Evolutionary conservation across 2,113 vertebrate species (phyloP).

Genomic region (Hucho hucho): DNA sequence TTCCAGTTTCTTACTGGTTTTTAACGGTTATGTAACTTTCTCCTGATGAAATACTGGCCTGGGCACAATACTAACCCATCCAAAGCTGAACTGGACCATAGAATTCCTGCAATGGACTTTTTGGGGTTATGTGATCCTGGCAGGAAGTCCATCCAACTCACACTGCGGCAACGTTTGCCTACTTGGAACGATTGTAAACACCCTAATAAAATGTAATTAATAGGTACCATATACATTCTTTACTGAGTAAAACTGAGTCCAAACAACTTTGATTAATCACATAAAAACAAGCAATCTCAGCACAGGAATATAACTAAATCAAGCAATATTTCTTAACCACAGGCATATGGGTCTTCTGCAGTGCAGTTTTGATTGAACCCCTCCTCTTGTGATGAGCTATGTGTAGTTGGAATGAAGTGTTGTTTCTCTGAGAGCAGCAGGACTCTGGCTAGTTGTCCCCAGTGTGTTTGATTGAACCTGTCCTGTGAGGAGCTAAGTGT

Average conservation of each 20-base stretch:
- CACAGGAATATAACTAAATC: background rate
- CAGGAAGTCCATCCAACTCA: background rate
- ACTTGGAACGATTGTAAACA: background rate
- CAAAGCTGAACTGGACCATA: constrained; percentile 18
- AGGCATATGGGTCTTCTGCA: background rate
- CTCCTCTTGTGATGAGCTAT: background rate
- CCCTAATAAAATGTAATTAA: background rate
- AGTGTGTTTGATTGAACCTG: background rate
- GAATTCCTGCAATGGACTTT: constrained; percentile 26
- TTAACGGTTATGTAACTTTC: constrained; percentile 62
- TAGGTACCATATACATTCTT: background rate
- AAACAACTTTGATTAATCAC: too few relatives aligned
- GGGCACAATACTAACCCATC: constrained; percentile 17
- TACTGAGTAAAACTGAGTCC: background rate
- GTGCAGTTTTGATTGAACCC: background rate
- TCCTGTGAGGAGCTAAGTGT: constrained; percentile 30
- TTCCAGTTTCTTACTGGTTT: constrained; percentile 58
- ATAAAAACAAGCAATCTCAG: background rate
- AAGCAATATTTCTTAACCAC: background rate
- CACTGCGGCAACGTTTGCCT: background rate
- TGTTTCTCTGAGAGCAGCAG: background rate
- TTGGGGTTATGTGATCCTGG: constrained; percentile 15
- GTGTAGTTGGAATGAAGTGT: background rate
- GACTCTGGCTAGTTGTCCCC: background rate
- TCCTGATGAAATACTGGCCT: constrained; percentile 53